Evolutionary conservation across 2,113 vertebrate genomes (phyloP).

Genomic region (Pterocles gutturalis): DNA sequence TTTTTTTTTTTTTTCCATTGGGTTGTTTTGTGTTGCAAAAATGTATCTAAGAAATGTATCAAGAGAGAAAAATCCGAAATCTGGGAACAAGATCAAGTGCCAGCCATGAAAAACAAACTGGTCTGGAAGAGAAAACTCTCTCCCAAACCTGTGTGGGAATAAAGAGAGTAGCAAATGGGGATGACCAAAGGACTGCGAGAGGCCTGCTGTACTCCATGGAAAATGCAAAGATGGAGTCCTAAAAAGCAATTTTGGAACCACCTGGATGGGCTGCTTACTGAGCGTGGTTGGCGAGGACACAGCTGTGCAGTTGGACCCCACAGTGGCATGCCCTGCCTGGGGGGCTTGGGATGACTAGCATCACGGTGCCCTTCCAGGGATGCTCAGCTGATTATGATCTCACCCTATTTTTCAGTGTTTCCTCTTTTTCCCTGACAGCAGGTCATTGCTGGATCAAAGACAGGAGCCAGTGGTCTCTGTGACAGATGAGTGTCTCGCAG

Average conservation of each 20-base stretch:
- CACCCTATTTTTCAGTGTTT: not conserved
- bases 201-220: not conserved
- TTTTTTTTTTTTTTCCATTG: fast-evolving
- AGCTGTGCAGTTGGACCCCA: not conserved
- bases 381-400: not conserved
- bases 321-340: not conserved
- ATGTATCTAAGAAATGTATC: not conserved
- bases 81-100: not conserved
- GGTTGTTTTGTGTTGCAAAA: not conserved
- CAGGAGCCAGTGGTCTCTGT: not conserved
- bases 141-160: not conserved
- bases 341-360: not conserved
- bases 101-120: fast-evolving
- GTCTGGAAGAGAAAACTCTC: not conserved
- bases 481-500: not conserved
- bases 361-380: not conserved
- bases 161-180: not conserved
- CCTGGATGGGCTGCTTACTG: not conserved
- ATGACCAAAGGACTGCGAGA: not conserved
- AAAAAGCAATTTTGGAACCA: not conserved
- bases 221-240: not conserved
- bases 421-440: not conserved
- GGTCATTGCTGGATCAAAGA: not conserved
- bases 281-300: not conserved
- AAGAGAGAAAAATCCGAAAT: not conserved